Evolutionary conservation across 2,888 invertebrate genomes (phyloP).

Genomic region (Nephrotoma flavescens): DNA sequence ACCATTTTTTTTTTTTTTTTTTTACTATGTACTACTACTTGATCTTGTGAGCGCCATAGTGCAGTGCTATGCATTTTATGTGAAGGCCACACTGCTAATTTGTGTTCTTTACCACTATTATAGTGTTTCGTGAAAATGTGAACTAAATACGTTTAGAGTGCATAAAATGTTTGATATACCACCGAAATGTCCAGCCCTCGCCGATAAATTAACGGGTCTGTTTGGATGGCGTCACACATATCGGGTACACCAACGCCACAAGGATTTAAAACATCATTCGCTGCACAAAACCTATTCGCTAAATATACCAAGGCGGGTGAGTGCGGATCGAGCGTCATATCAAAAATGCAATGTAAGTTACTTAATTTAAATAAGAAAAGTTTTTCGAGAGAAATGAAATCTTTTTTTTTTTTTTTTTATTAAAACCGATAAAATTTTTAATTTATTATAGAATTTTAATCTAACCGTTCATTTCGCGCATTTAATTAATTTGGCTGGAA

Average conservation of each 20-base stretch:
- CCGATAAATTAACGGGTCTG: constrained; percentile 58
- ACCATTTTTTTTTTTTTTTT: background rate
- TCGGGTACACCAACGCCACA: constrained; percentile 61
- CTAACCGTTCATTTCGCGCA: background rate
- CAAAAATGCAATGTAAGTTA: background rate
- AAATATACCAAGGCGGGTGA: constrained; percentile 26
- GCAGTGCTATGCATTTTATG: background rate
- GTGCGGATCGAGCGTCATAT: constrained; percentile 5
- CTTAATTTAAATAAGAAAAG: background rate
- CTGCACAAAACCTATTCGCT: constrained; percentile 32
- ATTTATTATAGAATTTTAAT: background rate
- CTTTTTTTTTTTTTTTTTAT: background rate
- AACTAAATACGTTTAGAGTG: background rate
- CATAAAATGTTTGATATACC: constrained; percentile 41
- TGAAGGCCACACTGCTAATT: background rate
- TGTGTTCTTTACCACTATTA: background rate
- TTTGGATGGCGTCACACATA: constrained; percentile 72
- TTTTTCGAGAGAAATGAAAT: too few species aligned
- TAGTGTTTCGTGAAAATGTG: background rate
- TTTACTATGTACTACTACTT: background rate
- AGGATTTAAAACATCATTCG: constrained; percentile 34
- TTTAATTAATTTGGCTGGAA: background rate
- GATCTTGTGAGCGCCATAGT: background rate
- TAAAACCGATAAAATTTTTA: background rate
- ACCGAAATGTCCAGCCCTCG: constrained; percentile 59